Base-by-base conservation (phyloP, 2,113 vertebrate genomes). In the Ptychochromis oligacanthus region DNA sequence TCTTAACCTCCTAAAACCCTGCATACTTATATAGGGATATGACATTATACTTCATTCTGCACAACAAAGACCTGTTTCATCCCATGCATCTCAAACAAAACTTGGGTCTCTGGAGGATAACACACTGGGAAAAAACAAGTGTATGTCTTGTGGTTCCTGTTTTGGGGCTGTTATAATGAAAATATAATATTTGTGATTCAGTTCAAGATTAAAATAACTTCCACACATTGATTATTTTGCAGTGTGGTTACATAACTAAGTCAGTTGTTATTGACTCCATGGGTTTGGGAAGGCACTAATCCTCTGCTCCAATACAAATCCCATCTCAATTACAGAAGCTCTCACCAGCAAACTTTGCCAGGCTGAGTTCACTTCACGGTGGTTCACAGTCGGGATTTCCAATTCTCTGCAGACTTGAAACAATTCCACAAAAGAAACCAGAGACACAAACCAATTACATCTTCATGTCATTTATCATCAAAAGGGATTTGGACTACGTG, bases 251-350 rank as follows among this genome's bases (percentile, higher is more conserved):
- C 72, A 78, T 81, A 74, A 88, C 62, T 86, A 55, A 55, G 26
- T 81, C 91, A 92, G 86, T 88, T 88, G 86, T 87, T 84, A 60
- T 61, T 54, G 61, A 70, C 72, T 77, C 75, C 18, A 12, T 5
- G 56, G 18, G 17, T 74, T 78, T 62, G 76, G n/a, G 86, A 54
- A 49, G 82, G 83, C 58, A 56, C 82, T 89, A 86, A 91, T 88
- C 83, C 88, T 34, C 28, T 0, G 3, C 67, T 82, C 31, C 5
- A 75, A 75, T 49, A 65, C 67, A 75, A 77, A 90, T 88, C 90
- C 87, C 76, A 54, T 82, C 82, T 86, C 87, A 78, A 13, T 87
- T 86, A 85, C 83, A 60, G 62, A 72, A 13, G 61, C 74, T 82
- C 61, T 74, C 76, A 61, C 34, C 52, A 52, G 80, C 26, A 38